These are phyloP conservation scores for Hippocampus mohnikei DNA, from an alignment of 2,113 vertebrate species.

Conservation along the genomic window DNA sequence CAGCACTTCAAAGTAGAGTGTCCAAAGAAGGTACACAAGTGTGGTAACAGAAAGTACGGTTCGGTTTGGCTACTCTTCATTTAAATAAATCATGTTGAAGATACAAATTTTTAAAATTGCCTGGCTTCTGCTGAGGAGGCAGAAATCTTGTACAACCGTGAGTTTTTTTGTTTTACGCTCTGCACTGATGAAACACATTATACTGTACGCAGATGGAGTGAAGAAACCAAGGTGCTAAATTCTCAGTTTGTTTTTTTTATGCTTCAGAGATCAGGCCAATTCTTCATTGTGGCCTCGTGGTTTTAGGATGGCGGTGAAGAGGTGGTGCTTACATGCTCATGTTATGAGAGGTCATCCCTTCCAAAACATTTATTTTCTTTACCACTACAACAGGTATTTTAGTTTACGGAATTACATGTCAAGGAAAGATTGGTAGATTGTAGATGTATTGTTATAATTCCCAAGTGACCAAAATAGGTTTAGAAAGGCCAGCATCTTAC, in stretches of 20 bases:
- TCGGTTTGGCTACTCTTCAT: conserved; percentile 15
- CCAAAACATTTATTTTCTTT: conserved; percentile 22
- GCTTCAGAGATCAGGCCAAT: conserved; percentile 39
- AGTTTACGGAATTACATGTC: conserved; percentile 21
- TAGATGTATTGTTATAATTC: conserved; percentile 20
- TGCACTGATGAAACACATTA: conserved; percentile 13
- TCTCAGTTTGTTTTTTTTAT: conserved; percentile 27
- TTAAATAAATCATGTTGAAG: conserved; percentile 54
- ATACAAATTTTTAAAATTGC: conserved; percentile 42
- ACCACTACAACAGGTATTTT: conserved; percentile 3
- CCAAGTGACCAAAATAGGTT: conserved; percentile 19
- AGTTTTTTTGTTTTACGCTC: conserved; percentile 31
- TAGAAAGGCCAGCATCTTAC: conserved; percentile 2
- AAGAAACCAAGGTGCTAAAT: conserved; percentile 44
- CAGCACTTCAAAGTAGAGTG: background rate
- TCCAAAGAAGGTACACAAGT: conserved; percentile 4
- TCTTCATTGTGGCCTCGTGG: conserved; percentile 14
- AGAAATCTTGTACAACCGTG: conserved; percentile 21
- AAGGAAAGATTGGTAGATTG: conserved; percentile 18
- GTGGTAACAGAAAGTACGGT: conserved; percentile 21
- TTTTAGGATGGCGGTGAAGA: background rate
- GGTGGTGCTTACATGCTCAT: background rate
- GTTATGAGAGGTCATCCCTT: conserved; percentile 34
- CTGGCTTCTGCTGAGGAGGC: conserved; percentile 32
- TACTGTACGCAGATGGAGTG: conserved; percentile 34